Conservation (phyloP, 2,113 vertebrate genomes). For the Daboia siamensis region DNA sequence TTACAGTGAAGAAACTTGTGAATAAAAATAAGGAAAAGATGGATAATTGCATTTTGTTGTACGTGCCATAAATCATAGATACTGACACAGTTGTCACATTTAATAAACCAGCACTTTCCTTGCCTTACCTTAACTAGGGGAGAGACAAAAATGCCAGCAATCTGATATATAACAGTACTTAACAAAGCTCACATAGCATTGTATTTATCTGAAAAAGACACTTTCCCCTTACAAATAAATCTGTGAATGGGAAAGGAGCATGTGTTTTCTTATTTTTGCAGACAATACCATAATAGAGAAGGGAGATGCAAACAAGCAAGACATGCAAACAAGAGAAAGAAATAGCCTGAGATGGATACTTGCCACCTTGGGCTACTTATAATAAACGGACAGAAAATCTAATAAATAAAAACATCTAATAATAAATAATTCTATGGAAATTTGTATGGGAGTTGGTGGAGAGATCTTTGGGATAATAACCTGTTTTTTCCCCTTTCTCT, state of each 20-base stretch:
- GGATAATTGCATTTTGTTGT: neutral
- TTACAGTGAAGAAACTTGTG: constrained; percentile 25
- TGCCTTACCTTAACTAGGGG: fast-evolving
- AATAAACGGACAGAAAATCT: neutral
- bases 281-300: neutral
- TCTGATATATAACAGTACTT: neutral
- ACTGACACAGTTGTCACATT: neutral
- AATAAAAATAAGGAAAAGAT: neutral
- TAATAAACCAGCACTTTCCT: neutral
- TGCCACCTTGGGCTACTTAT: neutral
- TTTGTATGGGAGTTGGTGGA: neutral
- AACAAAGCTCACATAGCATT: neutral
- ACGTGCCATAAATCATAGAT: fast-evolving
- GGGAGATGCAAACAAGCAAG: neutral
- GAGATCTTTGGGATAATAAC: neutral
- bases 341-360: neutral
- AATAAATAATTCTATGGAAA: neutral
- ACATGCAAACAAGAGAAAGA: neutral
- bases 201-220: neutral
- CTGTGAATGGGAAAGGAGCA: neutral
- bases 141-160: neutral
- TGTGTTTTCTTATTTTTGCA: neutral
- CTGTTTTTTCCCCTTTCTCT: neutral
- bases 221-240: neutral
- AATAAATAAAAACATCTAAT: neutral